Base-by-base conservation (phyloP, 2,888 invertebrate species). In the Parnassius apollo region DNA sequence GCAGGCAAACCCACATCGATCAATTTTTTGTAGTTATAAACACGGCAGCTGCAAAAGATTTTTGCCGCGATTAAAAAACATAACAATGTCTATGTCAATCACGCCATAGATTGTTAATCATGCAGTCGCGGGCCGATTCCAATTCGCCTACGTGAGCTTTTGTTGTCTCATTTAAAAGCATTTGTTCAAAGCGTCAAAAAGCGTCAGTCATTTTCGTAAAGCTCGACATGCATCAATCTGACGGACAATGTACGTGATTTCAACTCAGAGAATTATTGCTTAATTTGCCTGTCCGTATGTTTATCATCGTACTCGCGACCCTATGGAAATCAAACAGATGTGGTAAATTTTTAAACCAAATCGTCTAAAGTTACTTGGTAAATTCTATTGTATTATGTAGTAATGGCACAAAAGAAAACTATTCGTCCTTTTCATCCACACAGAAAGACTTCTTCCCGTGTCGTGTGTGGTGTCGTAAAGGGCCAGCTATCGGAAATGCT, bases 141-240 rank as follows among this genome's bases (percentile, higher is more conserved):
- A 65, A 74, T 75, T 79, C 78, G 78, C 80, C 81, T 78, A 82
- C 83, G 71, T 74, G 65, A 68, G 69, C 76, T 77, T 74, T 76
- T 77, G 75, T 77, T 71, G 77, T 69, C 67, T 75, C 72, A 78
- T 82, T 80, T 74, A 75, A 80, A 76, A 71, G 69, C 71, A 73
- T 78, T 80, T 80, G 80, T 85, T 71, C 69, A 68, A 69, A 35
- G 35, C 35, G 35, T 35, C 2, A 4, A 35, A 35, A 4, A 4
- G 35, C 81, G 81, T 84, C 81, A 80, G 72, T 77, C 76, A 75
- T 63, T 68, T 72, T 68, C 67, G 65, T 46, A 66, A 71, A 69
- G 72, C 71, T 74, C 68, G 74, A 80, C 81, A 75, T 71, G 71
- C 75, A 76, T 74, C 76, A 73, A 66, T 75, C 77, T 79, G 81